These are phyloP conservation scores for Parazoanthus atlanticus DNA, from an alignment of 92 coral and sea anemone species.

Conservation along the genomic window DNA sequence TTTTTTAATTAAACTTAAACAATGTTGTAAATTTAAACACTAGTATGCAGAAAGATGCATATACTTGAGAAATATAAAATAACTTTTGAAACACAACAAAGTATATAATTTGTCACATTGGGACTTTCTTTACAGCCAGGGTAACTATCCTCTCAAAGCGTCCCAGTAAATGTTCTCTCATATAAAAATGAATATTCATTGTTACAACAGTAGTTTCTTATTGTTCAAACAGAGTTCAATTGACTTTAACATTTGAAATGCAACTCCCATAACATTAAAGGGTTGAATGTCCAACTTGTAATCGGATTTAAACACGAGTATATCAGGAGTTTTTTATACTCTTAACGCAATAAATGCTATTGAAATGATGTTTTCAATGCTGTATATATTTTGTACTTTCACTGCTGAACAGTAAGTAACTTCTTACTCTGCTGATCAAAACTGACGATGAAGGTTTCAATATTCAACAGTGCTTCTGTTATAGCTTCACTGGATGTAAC, in stretches of 20 bases:
- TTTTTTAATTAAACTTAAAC: neutral
- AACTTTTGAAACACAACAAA: neutral
- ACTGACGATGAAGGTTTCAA: conserved; percentile 14
- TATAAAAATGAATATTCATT: conserved; percentile 7
- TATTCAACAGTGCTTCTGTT: conserved; percentile 10
- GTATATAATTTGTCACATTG: neutral
- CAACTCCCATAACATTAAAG: conserved; percentile 16
- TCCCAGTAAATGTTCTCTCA: neutral
- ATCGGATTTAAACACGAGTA: neutral
- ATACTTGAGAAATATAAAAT: neutral
- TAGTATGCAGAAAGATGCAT: neutral
- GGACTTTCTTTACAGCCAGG: neutral
- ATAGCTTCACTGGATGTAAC: conserved; percentile 19
- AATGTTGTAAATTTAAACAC: neutral
- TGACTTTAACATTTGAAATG: conserved; percentile 22
- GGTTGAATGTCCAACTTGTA: conserved; percentile 19
- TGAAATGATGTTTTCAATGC: conserved; percentile 16
- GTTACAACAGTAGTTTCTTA: conserved; percentile 23
- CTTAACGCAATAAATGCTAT: conserved; percentile 6
- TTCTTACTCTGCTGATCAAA: conserved; percentile 16
- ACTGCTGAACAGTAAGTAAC: conserved; percentile 13
- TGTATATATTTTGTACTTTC: neutral
- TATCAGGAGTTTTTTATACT: conserved; percentile 10
- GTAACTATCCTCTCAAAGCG: neutral
- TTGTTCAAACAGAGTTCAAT: conserved; percentile 16